A percentile compares a stretch with the other conserved stretches of the same genome.
These are phyloP conservation scores for Gallirallus australis DNA, from an alignment of 2,797 vertebrate genomes.

Conservation along the genomic window DNA sequence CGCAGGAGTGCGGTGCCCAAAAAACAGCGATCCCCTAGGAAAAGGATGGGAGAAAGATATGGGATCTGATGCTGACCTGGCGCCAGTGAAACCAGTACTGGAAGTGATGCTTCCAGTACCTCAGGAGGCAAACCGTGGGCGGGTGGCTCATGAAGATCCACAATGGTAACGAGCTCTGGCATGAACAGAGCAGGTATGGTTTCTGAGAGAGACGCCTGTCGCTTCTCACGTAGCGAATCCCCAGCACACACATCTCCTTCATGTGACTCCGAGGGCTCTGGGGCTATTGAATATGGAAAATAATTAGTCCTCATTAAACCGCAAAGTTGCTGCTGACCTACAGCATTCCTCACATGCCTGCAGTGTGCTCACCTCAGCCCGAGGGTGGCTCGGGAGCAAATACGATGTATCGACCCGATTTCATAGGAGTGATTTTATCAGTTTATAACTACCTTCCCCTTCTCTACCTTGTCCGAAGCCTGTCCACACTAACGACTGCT, in stretches of 20 bases:
- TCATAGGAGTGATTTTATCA: rapidly evolving
- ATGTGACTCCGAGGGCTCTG: rapidly evolving
- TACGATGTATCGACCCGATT: not conserved
- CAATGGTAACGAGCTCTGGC: rapidly evolving
- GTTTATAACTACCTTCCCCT: not conserved
- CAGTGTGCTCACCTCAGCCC: not conserved
- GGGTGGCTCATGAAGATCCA: rapidly evolving
- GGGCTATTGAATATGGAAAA: not conserved
- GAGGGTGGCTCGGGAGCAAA: not conserved
- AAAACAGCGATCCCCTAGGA: not conserved
- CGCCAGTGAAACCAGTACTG: not conserved
- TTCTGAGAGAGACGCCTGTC: not conserved
- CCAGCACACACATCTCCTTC: rapidly evolving
- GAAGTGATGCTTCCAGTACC: rapidly evolving
- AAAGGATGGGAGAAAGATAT: rapidly evolving
- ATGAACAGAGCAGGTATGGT: rapidly evolving
- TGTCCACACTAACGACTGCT: not conserved
- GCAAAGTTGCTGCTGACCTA: not conserved
- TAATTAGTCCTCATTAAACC: conserved; percentile 10
- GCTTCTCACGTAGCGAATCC: not conserved
- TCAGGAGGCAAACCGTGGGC: rapidly evolving
- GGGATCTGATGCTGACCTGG: rapidly evolving
- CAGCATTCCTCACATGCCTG: not conserved
- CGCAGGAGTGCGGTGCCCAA: rapidly evolving
- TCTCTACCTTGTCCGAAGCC: not conserved